Evolutionary conservation across 1,140 invertebrate genomes (phyloP).

Genomic region (Bicyclus anynana): DNA sequence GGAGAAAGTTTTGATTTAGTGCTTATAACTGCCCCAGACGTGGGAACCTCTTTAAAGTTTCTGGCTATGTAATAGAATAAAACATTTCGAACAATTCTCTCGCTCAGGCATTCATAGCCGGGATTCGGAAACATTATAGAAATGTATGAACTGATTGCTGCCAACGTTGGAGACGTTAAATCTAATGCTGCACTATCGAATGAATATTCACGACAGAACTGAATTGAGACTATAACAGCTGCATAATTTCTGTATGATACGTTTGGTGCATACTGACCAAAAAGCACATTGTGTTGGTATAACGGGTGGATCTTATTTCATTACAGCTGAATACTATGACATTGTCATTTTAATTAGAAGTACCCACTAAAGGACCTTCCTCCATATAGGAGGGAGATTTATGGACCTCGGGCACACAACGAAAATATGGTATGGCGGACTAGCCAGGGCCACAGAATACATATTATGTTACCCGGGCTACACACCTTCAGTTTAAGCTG

Average conservation of each 20-base stretch:
- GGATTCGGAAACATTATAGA: constrained; percentile 48
- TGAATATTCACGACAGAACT: constrained; percentile 41
- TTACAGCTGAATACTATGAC: no score
- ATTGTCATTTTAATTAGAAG: no score
- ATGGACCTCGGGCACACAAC: no score
- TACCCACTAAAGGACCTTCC: no score
- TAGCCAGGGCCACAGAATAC: no score
- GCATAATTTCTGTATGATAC: constrained; percentile 22
- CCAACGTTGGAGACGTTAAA: constrained; percentile 41
- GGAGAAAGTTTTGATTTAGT: constrained; percentile 74
- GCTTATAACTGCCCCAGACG: constrained; percentile 67
- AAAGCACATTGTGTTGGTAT: background rate
- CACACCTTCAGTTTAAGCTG: no score
- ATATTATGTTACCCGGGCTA: no score
- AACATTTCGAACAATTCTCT: constrained; percentile 63
- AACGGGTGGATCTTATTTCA: no score
- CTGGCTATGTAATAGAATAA: constrained; percentile 67
- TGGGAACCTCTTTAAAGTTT: constrained; percentile 68
- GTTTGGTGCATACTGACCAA: background rate
- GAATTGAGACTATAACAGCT: constrained; percentile 4
- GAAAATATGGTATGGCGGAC: no score
- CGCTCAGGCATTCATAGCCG: constrained; percentile 50
- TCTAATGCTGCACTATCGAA: constrained; percentile 45
- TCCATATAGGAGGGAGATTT: no score
- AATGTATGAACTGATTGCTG: constrained; percentile 52